Base-by-base conservation (phyloP, 2,888 invertebrate species). In the Dryococelus australis region DNA sequence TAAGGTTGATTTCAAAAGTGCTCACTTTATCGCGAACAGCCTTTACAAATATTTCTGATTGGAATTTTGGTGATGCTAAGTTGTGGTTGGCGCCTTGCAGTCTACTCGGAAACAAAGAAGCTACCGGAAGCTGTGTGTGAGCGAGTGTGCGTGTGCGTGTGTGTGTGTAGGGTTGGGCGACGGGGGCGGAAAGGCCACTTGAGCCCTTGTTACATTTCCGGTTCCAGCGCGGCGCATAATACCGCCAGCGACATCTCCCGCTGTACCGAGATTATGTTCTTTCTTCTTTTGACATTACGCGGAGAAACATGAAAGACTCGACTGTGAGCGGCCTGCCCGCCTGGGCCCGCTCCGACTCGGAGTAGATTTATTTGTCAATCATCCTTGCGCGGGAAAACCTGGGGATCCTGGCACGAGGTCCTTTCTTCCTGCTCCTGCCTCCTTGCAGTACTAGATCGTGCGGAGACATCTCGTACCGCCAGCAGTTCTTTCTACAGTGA, bases 261-360 rank as follows among this genome's bases (percentile, higher is more conserved):
- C 83, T 43, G 28, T 43, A 83, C 83, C 65, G 8, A 83, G 83
- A 83, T 83, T 83, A 83, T 83, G 83, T 83, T 83, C 83, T 83
- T 83, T 83, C 83, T 83, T 83, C 83, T 83, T 83, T 83, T 83
- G 83, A 43, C 83, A 83, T 83, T 83, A 83, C 83, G 26, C 83
- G 20, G 20, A n/a, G 65, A 12, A 24, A 83, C 83, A 83, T 83
- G 83, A 83, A 83, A 83, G 83, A 83, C 83, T 83, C 24, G 83
- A 27, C 83, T 80, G 13, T 13, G 24, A 12, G 51, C 10, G 13
- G 1, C 13, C 51, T 51, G 13, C 8, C 51, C 20, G 20, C 51
- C 51, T 6, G 51, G 51, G 24, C 65, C 24, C 10, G 65, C 24
- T 16, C 13, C 20, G 24, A 83, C 28, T 27, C 35, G 83, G 43